These are phyloP conservation scores for Tetheella fluctuosa DNA, from an alignment of 2,888 invertebrate genomes.

Conservation along the genomic window DNA sequence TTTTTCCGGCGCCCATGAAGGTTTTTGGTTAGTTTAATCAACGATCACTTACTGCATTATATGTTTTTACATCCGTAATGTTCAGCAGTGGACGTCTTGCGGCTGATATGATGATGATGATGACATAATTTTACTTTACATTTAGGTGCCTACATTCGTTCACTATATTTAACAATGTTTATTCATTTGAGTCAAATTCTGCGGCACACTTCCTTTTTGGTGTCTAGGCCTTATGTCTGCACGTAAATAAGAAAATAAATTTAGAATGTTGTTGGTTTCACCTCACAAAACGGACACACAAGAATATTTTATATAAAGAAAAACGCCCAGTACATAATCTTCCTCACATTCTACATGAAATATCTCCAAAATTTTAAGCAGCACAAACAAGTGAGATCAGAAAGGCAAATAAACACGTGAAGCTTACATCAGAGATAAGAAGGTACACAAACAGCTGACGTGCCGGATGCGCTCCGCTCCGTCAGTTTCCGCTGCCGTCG, in stretches of 20 bases:
- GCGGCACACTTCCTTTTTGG: background rate
- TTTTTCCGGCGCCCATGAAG: slow-evolving; percentile 19
- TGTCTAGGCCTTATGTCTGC: background rate
- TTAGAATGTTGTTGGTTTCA: background rate
- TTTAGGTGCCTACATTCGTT: too few species aligned
- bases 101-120: too few species aligned
- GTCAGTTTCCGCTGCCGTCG: slow-evolving; percentile 58
- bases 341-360: background rate
- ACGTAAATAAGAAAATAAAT: background rate
- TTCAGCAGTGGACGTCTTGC: too few species aligned
- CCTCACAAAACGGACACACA: background rate
- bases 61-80: too few species aligned
- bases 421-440: slow-evolving; percentile 51
- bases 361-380: slow-evolving; percentile 17
- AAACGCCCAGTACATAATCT: background rate
- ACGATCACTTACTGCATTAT: background rate
- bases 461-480: slow-evolving; percentile 59
- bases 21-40: slow-evolving; percentile 5
- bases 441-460: slow-evolving; percentile 67
- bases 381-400: slow-evolving; percentile 33
- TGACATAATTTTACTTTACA: too few species aligned
- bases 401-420: slow-evolving; percentile 55
- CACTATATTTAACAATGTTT: too few species aligned
- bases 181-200: background rate
- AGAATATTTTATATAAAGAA: background rate